Evolutionary conservation across 2,797 vertebrate species (phyloP).

Genomic region (Coregonus ussuriensis): DNA sequence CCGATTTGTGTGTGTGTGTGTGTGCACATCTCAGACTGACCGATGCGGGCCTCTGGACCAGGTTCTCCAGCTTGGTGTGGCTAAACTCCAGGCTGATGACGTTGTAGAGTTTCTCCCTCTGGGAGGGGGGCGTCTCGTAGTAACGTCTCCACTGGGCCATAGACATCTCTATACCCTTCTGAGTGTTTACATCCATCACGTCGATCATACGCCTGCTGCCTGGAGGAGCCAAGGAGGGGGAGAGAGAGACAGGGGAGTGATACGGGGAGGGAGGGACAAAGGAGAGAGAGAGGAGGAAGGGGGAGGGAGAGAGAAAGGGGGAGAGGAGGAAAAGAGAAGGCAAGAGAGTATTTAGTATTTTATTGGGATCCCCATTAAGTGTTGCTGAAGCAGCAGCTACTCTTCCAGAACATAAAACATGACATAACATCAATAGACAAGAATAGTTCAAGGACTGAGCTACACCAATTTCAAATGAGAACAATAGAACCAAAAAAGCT

Average conservation of each 20-base stretch:
- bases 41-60: constrained; percentile 88
- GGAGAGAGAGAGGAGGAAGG: neutral
- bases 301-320: neutral
- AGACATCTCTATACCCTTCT: constrained; percentile 97
- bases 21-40: constrained; percentile 63
- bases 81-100: constrained; percentile 99
- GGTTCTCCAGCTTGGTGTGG: constrained; percentile 94
- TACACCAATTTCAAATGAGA: neutral
- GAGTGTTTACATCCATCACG: constrained; percentile 97
- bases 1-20: neutral
- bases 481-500: too few relatives aligned
- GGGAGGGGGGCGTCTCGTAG: constrained; percentile 89
- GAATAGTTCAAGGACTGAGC: too few relatives aligned
- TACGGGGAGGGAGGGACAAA: neutral
- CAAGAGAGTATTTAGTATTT: neutral
- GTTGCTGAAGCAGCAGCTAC: too few relatives aligned
- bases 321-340: neutral
- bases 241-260: neutral
- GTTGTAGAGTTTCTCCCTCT: constrained; percentile 93
- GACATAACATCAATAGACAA: too few relatives aligned
- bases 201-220: constrained; percentile 95
- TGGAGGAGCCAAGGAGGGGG: constrained; percentile 47
- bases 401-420: too few relatives aligned
- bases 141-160: constrained; percentile 98
- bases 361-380: too few relatives aligned